Conservation (phyloP, 1,140 invertebrate genomes). For the Ephestia elutella region DNA sequence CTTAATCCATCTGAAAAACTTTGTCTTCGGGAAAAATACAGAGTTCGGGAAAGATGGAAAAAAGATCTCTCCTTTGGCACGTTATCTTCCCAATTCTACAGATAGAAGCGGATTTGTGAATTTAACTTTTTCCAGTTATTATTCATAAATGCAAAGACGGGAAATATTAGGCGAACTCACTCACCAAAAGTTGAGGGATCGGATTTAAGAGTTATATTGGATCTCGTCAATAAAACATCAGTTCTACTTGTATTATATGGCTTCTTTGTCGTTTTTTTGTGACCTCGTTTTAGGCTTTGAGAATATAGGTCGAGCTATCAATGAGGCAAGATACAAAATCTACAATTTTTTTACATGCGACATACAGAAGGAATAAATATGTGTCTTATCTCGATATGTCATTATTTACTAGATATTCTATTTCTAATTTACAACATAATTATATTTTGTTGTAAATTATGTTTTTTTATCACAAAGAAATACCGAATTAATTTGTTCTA, state of each 20-base stretch:
- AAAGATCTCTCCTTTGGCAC: conserved; percentile 26
- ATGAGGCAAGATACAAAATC: too few species aligned
- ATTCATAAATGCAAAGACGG: conserved; percentile 67
- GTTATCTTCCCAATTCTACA: conserved; percentile 52
- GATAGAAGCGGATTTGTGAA: conserved; percentile 49
- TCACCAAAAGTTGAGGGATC: conserved; percentile 42
- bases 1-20: conserved; percentile 13
- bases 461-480: too few species aligned
- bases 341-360: too few species aligned
- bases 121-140: conserved; percentile 65
- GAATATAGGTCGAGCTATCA: too few species aligned
- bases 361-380: too few species aligned
- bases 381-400: too few species aligned
- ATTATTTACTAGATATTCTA: too few species aligned
- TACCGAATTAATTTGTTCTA: too few species aligned
- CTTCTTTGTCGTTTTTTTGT: conserved; percentile 16
- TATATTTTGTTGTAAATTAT: too few species aligned
- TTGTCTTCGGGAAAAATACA: neutral
- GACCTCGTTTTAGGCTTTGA: neutral
- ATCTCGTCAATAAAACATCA: conserved; percentile 39
- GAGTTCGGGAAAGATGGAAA: conserved; percentile 13
- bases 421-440: too few species aligned
- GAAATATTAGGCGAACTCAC: conserved; percentile 53
- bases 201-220: conserved; percentile 44
- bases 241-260: conserved; percentile 8